Conservation (phyloP, 2,888 invertebrate species). For the Ophioninae sp. region DNA sequence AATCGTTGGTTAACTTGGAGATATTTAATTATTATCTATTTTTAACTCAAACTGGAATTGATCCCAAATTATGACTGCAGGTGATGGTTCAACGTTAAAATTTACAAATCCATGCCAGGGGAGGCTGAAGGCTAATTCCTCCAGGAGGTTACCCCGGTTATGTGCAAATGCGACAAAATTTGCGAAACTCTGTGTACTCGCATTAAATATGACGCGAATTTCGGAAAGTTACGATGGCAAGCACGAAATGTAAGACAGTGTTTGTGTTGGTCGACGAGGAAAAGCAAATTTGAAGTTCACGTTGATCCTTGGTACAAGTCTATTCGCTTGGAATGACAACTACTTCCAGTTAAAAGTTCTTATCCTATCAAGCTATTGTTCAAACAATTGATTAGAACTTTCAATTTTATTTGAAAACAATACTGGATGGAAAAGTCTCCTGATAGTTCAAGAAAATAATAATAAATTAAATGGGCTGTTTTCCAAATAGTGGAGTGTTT, state of each 20-base stretch:
- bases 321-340: not conserved
- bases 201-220: slow-evolving; percentile 11
- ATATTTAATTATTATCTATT: not conserved
- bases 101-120: not conserved
- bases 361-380: not conserved
- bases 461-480: no score
- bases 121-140: not conserved
- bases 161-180: slow-evolving; percentile 15
- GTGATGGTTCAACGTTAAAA: slow-evolving; percentile 8
- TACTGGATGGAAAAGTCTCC: not conserved
- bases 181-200: not conserved
- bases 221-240: not conserved
- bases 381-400: not conserved
- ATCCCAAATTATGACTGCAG: not conserved
- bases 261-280: not conserved
- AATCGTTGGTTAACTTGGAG: not conserved
- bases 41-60: not conserved
- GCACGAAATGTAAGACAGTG: not conserved
- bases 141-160: not conserved
- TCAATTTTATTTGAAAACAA: not conserved
- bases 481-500: no score
- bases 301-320: not conserved
- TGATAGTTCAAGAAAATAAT: not conserved
- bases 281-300: not conserved
- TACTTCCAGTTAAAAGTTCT: not conserved